These are phyloP conservation scores for Pagrus major DNA, from an alignment of 2,113 vertebrate genomes.

Conservation along the genomic window DNA sequence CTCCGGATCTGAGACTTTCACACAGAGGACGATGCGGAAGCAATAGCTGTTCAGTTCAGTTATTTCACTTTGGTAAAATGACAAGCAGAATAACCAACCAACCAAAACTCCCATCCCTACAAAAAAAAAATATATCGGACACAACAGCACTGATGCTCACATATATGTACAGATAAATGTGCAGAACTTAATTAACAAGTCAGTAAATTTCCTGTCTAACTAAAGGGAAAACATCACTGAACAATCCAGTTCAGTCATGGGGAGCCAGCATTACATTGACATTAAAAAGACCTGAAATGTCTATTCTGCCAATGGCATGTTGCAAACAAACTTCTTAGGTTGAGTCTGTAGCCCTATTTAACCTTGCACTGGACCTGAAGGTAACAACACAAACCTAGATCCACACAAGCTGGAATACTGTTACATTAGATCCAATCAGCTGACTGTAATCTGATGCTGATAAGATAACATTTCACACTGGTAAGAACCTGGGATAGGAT, in stretches of 20 bases:
- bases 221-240: not conserved
- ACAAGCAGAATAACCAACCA: not conserved
- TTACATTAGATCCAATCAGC: constrained; percentile 40
- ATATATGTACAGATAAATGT: not conserved
- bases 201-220: not conserved
- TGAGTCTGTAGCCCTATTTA: not conserved
- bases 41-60: not conserved
- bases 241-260: not conserved
- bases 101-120: not conserved
- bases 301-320: not conserved
- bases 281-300: not conserved
- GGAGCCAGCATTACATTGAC: not conserved
- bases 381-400: constrained; percentile 1
- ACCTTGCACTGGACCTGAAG: constrained; percentile 19
- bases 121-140: no score
- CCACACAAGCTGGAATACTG: constrained; percentile 11
- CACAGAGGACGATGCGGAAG: no score
- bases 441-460: constrained; percentile 44
- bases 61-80: not conserved
- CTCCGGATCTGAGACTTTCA: no score
- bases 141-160: not conserved
- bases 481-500: constrained; percentile 15
- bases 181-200: not conserved
- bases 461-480: constrained; percentile 16
- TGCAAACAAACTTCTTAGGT: not conserved